Evolutionary conservation across 1,140 invertebrate genomes (phyloP).

Genomic region (Camponotus vicinus): DNA sequence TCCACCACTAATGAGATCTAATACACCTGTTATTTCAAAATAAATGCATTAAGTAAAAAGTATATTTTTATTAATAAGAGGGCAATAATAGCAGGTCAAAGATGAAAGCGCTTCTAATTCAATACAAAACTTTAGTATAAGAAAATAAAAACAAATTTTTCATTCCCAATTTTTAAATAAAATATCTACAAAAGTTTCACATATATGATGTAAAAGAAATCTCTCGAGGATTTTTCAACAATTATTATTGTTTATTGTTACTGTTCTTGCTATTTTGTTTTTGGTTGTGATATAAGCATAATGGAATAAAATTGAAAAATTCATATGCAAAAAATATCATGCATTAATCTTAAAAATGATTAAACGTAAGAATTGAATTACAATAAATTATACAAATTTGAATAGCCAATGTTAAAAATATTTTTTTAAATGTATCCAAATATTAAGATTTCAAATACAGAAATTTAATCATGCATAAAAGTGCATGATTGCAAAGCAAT

Average conservation of each 20-base stretch:
- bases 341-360: slow-evolving; percentile 48
- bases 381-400: neutral
- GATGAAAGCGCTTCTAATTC: slow-evolving; percentile 18
- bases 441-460: neutral
- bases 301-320: slow-evolving; percentile 45
- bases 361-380: neutral
- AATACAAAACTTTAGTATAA: slow-evolving; percentile 41
- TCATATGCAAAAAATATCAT: slow-evolving; percentile 52
- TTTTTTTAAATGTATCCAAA: slow-evolving; percentile 6
- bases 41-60: slow-evolving; percentile 4
- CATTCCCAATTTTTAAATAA: slow-evolving; percentile 48
- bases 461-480: slow-evolving; percentile 21
- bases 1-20: slow-evolving; percentile 92
- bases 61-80: neutral
- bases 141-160: slow-evolving; percentile 30
- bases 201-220: slow-evolving; percentile 45
- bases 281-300: slow-evolving; percentile 49
- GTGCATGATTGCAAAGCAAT: neutral
- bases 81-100: slow-evolving; percentile 25
- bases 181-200: slow-evolving; percentile 43
- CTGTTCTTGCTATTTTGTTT: slow-evolving; percentile 81
- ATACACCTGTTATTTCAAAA: slow-evolving; percentile 84
- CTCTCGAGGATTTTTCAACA: slow-evolving; percentile 53
- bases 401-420: slow-evolving; percentile 2
- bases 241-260: slow-evolving; percentile 66